Conservation (phyloP, 2,888 invertebrate genomes). For the Drosophila ezoana region DNA sequence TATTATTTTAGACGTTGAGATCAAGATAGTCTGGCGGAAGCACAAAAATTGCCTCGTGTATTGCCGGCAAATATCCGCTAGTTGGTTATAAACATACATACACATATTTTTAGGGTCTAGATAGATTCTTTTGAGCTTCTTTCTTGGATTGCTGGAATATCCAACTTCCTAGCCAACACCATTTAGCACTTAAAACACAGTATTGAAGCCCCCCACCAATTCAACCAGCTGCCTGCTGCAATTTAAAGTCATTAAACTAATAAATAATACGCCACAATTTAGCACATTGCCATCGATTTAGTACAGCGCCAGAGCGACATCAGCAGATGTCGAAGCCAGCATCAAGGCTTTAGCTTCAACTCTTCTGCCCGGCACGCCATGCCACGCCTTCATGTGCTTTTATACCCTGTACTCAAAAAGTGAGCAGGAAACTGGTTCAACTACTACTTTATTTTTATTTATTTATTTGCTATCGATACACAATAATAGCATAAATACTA, state of each 20-base stretch:
- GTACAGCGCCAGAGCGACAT: conserved; percentile 28
- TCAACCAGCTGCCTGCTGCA: conserved; percentile 26
- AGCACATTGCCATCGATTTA: conserved; percentile 65
- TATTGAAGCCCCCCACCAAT: not conserved
- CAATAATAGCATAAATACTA: too few species aligned
- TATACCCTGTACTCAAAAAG: conserved; percentile 11
- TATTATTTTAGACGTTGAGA: too few species aligned
- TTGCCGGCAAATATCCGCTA: too few species aligned
- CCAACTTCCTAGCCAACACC: too few species aligned
- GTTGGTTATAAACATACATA: too few species aligned
- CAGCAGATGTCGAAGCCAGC: conserved; percentile 31
- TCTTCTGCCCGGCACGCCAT: not conserved
- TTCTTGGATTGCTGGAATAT: not conserved
- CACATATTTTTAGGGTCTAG: not conserved
- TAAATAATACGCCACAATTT: conserved; percentile 67
- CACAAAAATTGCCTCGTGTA: too few species aligned
- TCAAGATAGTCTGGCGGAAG: too few species aligned
- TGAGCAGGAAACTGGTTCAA: too few species aligned
- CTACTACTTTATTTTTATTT: too few species aligned
- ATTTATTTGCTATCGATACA: too few species aligned
- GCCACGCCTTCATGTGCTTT: conserved; percentile 7
- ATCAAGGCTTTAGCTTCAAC: conserved; percentile 24
- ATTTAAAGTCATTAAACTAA: conserved; percentile 67
- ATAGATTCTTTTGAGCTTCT: not conserved
- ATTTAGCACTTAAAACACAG: not conserved